Evolutionary conservation across 2,888 invertebrate species (phyloP), one percentile per base, ranked within the genome.

Genomic region (Saturnia pavonia): DNA sequence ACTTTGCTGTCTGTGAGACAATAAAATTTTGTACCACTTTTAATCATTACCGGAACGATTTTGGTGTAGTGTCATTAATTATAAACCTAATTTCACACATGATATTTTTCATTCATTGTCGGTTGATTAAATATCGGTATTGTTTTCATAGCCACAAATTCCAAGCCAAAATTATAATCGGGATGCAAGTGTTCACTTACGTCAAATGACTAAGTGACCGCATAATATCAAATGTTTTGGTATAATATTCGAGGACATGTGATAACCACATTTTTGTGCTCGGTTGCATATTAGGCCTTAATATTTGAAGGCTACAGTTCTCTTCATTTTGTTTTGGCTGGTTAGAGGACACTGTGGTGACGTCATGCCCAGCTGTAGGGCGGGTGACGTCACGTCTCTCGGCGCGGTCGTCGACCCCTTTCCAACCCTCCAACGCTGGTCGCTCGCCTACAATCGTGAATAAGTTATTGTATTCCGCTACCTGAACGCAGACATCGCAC

Each of bases 351-450:
- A 84, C 84, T 71, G 79, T 75, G 80, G 82, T 93, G 93, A 92
- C 91, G 93, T 94, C 92, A 90, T 82, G 82, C 87, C 88, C 92
- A 92, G 93, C 93, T 93, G 93, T 92, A 91, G 91, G 91, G 91
- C 89, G 92, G 85, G 80, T 92, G 92, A 92, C 92, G 92, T 93
- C 92, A 92, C 84, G 87, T 84, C 84, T 84, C 83, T 85, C 84
- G 85, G 77, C 85, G 85, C 85, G 90, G 88, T 85, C 92, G 85
- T 88, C 85, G 91, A 91, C 90, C 92, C 87, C 54, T 76, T 79
- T 83, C 75, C 88, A 86, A 85, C 90, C 87, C 90, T 88, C 85
- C 82, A 83, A 80, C 84, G 81, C 80, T 79, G 78, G 77, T 73
- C 70, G 76, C 77, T 80, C 79, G 77, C 80, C 83, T 81, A 81